Evolutionary conservation across 2,113 vertebrate species (phyloP).

Genomic region (Leptodactylus fuscus): DNA sequence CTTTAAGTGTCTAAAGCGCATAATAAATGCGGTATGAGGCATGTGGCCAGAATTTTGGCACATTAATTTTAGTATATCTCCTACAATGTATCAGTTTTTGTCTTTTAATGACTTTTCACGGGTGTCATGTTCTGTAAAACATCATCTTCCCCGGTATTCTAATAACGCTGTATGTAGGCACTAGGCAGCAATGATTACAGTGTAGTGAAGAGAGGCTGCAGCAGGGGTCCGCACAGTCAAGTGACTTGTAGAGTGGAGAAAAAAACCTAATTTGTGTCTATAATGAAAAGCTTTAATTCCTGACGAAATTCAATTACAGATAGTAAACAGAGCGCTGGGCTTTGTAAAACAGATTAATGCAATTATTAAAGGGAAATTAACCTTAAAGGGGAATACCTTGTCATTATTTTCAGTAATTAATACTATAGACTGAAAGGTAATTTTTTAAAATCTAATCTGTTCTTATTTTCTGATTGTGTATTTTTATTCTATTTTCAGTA

Average conservation of each 20-base stretch:
- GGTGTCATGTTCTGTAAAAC: no score
- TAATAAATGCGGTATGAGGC: no score
- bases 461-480: neutral
- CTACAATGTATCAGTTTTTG: no score
- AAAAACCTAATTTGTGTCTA: conserved; percentile 1
- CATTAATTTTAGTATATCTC: no score
- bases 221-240: conserved; percentile 6
- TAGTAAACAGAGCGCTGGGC: conserved; percentile 21
- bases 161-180: neutral
- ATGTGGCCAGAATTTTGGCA: no score
- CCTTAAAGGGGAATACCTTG: neutral
- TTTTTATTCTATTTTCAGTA: no score
- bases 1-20: no score
- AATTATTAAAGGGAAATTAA: conserved; percentile 19
- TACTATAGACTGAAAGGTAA: neutral
- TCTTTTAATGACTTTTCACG: no score
- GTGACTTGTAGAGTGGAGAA: neutral
- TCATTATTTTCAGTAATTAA: neutral
- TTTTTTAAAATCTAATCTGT: neutral
- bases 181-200: neutral
- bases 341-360: conserved; percentile 4
- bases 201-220: neutral
- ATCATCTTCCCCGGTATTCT: neutral
- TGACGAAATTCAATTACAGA: conserved; percentile 17
- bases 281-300: conserved; percentile 10